These are phyloP conservation scores for Danionella dracula DNA, from an alignment of 2,797 vertebrate species.

Conservation along the genomic window DNA sequence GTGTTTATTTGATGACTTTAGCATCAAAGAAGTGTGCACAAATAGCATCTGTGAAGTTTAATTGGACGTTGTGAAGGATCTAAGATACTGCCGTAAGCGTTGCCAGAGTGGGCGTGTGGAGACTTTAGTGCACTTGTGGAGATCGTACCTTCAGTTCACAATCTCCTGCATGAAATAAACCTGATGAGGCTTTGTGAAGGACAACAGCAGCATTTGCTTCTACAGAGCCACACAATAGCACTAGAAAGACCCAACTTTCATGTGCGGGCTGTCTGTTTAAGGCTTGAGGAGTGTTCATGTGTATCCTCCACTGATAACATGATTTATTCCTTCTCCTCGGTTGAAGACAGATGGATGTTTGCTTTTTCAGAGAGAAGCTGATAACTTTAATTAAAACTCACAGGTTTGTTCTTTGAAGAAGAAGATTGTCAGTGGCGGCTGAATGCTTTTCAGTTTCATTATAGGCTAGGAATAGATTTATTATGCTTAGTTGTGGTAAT, in stretches of 20 bases:
- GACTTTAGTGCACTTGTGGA: constrained; percentile 57
- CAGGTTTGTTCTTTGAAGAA: constrained; percentile 7
- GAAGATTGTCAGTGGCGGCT: not conserved
- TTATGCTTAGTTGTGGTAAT: constrained; percentile 32
- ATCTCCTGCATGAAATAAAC: constrained; percentile 55
- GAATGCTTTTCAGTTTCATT: constrained; percentile 1
- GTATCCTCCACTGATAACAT: not conserved
- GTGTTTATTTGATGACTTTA: not conserved
- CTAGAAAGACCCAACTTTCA: not conserved
- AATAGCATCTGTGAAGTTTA: constrained; percentile 20
- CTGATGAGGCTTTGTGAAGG: constrained; percentile 34
- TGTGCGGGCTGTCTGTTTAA: not conserved
- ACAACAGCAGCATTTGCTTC: constrained; percentile 8
- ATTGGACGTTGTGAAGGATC: constrained; percentile 2
- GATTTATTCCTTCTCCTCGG: not conserved
- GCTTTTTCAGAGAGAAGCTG: constrained; percentile 9
- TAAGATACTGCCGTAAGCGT: constrained; percentile 42
- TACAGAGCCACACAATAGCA: constrained; percentile 1
- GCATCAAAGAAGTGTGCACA: not conserved
- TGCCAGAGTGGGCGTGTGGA: constrained; percentile 64
- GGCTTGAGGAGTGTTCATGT: not conserved
- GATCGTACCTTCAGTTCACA: constrained; percentile 54
- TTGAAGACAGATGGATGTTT: not conserved
- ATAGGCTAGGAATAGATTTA: constrained; percentile 52
- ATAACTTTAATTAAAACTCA: constrained; percentile 29